A percentile compares a stretch with the other conserved stretches of the same genome.
These are phyloP conservation scores for Cephus rjabovi DNA, from an alignment of 2,888 invertebrate species.

Conservation along the genomic window DNA sequence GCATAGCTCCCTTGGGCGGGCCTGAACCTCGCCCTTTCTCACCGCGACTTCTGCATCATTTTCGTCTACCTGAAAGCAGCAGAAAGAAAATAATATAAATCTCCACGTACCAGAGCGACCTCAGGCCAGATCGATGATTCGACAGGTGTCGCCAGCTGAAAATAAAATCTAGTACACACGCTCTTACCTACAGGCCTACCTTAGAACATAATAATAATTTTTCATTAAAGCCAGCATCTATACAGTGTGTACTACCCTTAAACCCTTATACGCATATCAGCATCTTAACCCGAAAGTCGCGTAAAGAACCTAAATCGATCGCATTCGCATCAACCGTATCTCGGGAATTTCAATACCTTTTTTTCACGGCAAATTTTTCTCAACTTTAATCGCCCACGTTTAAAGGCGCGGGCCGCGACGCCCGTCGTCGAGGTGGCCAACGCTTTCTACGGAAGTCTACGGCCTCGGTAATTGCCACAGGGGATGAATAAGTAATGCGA, in stretches of 20 bases:
- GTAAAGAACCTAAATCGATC: not conserved
- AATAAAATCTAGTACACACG: not conserved
- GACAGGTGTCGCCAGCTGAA: not conserved
- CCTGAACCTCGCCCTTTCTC: constrained; percentile 57
- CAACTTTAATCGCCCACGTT: not conserved
- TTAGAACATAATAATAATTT: not conserved
- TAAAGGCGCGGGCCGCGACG: not conserved
- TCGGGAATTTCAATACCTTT: not conserved
- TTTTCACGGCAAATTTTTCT: not conserved
- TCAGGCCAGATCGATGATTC: not conserved
- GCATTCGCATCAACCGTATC: not conserved
- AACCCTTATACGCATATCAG: not conserved
- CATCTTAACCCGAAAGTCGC: not conserved
- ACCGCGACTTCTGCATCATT: constrained; percentile 56
- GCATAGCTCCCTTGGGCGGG: constrained; percentile 54
- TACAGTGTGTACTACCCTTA: not conserved
- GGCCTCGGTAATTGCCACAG: constrained; percentile 42
- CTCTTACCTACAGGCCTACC: not conserved
- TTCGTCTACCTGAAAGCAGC: constrained; percentile 51
- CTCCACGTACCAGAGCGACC: not conserved
- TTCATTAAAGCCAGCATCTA: not conserved
- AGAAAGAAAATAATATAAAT: not conserved
- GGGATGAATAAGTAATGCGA: constrained; percentile 51
- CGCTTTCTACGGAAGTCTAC: not conserved
- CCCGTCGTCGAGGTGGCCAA: not conserved